Conservation (phyloP, 1,140 invertebrate species). For the Pachyrhynchus sulphureomaculatus region DNA sequence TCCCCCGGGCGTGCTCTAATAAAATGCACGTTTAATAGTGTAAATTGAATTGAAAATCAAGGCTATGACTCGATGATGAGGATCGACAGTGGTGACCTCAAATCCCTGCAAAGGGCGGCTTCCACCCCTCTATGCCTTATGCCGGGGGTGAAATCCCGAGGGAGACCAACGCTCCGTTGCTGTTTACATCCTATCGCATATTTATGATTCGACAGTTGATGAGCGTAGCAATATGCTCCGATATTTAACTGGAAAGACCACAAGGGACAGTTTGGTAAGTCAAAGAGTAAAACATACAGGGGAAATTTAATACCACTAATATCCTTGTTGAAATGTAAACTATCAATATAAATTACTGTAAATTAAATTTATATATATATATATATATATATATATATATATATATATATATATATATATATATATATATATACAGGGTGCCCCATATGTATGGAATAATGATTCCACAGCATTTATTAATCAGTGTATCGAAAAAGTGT, state of each 20-base stretch:
- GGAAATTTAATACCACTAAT: no score
- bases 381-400: no score
- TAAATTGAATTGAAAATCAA: slow-evolving; percentile 44
- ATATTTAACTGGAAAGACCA: slow-evolving; percentile 41
- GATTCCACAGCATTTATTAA: no score
- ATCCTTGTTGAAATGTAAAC: no score
- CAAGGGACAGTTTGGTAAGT: slow-evolving; percentile 28
- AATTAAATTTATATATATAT: no score
- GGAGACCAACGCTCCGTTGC: slow-evolving; percentile 33
- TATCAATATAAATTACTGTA: no score
- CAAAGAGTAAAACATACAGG: no score
- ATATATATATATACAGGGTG: no score
- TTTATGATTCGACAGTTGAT: slow-evolving; percentile 52
- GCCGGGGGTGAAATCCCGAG: slow-evolving; percentile 24
- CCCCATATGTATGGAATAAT: no score
- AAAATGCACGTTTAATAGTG: slow-evolving; percentile 44
- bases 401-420: no score
- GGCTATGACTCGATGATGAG: slow-evolving; percentile 49
- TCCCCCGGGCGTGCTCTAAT: slow-evolving; percentile 32
- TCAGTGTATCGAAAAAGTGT: no score
- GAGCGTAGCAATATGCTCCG: slow-evolving; percentile 51
- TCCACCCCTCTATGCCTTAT: slow-evolving; percentile 24
- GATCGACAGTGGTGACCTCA: slow-evolving; percentile 49
- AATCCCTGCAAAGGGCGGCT: slow-evolving; percentile 43
- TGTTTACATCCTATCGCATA: slow-evolving; percentile 52